Conservation (phyloP, 2,113 vertebrate genomes). For the Eulemur macaco region DNA sequence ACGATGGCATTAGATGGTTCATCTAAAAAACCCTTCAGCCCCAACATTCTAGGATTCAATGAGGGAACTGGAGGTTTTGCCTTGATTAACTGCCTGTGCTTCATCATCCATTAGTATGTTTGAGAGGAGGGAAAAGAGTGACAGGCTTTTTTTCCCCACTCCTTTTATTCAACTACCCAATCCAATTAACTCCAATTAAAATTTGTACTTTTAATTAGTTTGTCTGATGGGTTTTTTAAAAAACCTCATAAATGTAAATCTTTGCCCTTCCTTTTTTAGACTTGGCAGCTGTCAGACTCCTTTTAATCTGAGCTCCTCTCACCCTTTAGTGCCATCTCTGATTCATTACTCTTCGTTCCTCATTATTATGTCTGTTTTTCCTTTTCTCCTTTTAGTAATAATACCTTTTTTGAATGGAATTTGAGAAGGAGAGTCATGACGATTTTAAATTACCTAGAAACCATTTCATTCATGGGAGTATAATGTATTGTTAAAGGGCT, state of each 20-base stretch:
- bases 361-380: neutral
- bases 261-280: neutral
- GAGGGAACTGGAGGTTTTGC: neutral
- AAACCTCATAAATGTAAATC: conserved; percentile 63
- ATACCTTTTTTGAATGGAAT: neutral
- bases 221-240: conserved; percentile 26
- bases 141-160: neutral
- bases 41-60: conserved; percentile 12
- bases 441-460: neutral
- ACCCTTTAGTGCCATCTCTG: neutral
- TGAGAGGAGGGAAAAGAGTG: neutral
- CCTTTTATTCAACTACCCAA: conserved; percentile 49
- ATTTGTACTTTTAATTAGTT: conserved; percentile 70
- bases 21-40: conserved; percentile 10
- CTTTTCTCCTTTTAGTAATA: neutral
- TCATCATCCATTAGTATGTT: neutral
- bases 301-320: neutral
- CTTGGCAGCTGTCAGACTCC: neutral
- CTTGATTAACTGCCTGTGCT: neutral
- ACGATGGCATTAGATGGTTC: neutral
- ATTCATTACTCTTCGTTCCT: conserved; percentile 34
- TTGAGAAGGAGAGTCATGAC: neutral
- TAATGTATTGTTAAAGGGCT: neutral
- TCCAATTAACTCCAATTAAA: conserved; percentile 70
- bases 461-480: neutral